Base-by-base conservation (phyloP, 2,797 vertebrate genomes). In the Aerospiza tachiro region DNA sequence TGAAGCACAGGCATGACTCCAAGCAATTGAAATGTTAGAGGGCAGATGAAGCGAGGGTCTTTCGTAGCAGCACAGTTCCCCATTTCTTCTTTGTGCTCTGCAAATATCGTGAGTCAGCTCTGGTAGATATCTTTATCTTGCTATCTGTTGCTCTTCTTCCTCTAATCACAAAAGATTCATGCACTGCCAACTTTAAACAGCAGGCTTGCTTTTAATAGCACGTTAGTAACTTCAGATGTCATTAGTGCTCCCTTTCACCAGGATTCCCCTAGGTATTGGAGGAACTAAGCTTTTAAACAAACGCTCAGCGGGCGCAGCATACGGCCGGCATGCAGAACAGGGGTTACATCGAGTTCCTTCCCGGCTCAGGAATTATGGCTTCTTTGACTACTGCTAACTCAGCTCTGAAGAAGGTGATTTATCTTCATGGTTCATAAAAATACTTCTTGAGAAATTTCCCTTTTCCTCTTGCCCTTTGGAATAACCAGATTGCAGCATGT, bases 171-270 rank as follows among this genome's bases (percentile, higher is more conserved):
- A 52, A 90, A 95, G 91, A 89, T 89, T 55, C 52, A n/a, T 59
- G 88, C 70, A 59, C 62, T 70, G 80, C 47, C 82, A 95, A 4
- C 87, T 88, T 86, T 52, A 81, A 87, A 88, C 84, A 78, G 38
- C 82, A 91, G 80, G 47, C 35, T 87, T 85, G 91, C 82, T 92
- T 95, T 96, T 86, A 93, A 91, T n/a, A 95, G 90, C 53, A 82
- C 4, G 5, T 73, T 81, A 86, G 75, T 74, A 90, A 73, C 58
- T 77, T 93, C 73, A 86, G 66, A 66, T 88, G 56, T 65, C 42
- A 40, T 86, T 33, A 82, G 86, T 55, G 47, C 50, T 95, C 74
- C 55, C 66, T 90, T 96, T 94, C 88, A 86, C 40, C 47, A 87
- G 63, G 73, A 73, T 55, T 95, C 31, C 73, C 75, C 44, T 23